Conservation (phyloP, 2,113 vertebrate species). For the Podocnemis expansa region DNA sequence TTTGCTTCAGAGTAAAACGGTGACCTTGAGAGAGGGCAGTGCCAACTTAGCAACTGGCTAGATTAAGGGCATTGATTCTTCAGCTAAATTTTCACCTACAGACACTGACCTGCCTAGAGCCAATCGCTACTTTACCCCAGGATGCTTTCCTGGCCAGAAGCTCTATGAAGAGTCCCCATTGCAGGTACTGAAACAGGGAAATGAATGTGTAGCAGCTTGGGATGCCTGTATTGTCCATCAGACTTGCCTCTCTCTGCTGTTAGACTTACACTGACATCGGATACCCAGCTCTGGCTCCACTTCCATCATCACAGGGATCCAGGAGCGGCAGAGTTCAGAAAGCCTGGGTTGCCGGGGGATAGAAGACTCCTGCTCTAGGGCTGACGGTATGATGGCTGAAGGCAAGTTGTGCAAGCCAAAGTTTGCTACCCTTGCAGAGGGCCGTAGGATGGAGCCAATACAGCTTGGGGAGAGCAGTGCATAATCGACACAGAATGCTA, state of each 20-base stretch:
- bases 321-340: background rate
- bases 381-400: background rate
- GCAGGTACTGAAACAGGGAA: background rate
- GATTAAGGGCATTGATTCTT: background rate
- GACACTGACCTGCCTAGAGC: background rate
- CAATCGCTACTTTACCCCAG: background rate
- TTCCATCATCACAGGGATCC: background rate
- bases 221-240: background rate
- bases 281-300: background rate
- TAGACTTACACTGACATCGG: background rate
- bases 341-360: background rate
- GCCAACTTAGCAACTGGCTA: background rate
- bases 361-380: background rate
- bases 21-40: background rate
- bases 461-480: background rate
- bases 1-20: background rate
- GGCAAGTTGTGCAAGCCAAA: background rate
- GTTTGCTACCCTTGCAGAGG: background rate
- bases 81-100: background rate
- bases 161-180: background rate
- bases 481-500: background rate
- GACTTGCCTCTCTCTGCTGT: fast-evolving
- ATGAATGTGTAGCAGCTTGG: background rate
- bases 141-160: background rate
- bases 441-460: background rate